A percentile compares a stretch with the other conserved stretches of the same genome.
Evolutionary conservation across 2,797 vertebrate genomes (phyloP).

Genomic region (Anguilla pacifica): DNA sequence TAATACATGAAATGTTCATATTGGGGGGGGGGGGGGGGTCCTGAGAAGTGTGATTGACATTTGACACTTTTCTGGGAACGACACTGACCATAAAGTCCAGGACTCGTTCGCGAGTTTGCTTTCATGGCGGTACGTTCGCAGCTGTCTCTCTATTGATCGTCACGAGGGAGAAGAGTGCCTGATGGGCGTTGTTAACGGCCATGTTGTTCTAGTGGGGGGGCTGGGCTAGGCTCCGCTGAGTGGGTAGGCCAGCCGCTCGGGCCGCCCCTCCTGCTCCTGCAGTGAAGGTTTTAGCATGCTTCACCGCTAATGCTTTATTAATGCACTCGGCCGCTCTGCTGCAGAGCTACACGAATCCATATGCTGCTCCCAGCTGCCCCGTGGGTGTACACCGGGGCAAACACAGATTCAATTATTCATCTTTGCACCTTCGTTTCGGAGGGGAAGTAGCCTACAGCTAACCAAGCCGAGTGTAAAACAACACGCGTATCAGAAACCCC

Average conservation of each 20-base stretch:
- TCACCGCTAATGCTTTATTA: constrained; percentile 44
- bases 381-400: background rate
- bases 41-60: background rate
- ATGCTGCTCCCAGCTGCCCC: constrained; percentile 9
- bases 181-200: constrained; percentile 57
- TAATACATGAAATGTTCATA: background rate
- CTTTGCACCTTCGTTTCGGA: constrained; percentile 7
- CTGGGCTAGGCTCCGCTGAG: constrained; percentile 25
- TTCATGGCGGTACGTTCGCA: constrained; percentile 46
- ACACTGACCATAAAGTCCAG: constrained; percentile 43
- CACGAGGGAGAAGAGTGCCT: constrained; percentile 50
- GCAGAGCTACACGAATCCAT: constrained; percentile 7
- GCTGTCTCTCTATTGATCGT: constrained; percentile 50
- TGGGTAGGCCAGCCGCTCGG: constrained; percentile 5
- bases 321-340: constrained; percentile 17
- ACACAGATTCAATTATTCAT: constrained; percentile 25
- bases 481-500: background rate
- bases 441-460: background rate
- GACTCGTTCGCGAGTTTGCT: constrained; percentile 39
- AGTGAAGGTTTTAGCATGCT: constrained; percentile 32
- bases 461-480: constrained; percentile 1
- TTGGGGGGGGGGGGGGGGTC: background rate
- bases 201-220: constrained; percentile 50
- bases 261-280: constrained; percentile 35
- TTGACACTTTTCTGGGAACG: background rate